These are phyloP conservation scores for Ormyrus rosae DNA, from an alignment of 2,888 invertebrate genomes.

Conservation along the genomic window DNA sequence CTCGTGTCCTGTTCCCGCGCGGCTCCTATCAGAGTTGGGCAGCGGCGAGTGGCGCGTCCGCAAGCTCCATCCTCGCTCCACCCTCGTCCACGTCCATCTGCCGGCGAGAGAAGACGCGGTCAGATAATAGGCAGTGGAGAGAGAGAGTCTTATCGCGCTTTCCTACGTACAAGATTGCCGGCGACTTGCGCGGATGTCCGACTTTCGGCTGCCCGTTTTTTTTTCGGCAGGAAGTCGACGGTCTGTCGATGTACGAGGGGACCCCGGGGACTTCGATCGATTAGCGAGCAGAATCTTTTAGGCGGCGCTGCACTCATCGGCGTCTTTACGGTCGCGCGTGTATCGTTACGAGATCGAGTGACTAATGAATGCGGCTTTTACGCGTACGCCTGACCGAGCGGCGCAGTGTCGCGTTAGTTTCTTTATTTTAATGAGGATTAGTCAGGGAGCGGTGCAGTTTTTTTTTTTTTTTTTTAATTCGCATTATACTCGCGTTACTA, in stretches of 20 bases:
- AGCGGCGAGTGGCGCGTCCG: slow-evolving; percentile 23
- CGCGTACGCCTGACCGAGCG: not conserved
- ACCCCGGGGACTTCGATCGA: not conserved
- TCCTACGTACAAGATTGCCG: no score
- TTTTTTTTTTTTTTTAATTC: no score
- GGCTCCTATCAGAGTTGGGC: not conserved
- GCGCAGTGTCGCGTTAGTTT: no score
- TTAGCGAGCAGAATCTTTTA: not conserved
- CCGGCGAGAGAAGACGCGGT: not conserved
- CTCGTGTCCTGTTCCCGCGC: not conserved
- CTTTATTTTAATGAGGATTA: no score
- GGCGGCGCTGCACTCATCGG: no score
- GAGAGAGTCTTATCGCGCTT: slow-evolving; percentile 15
- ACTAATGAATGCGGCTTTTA: slow-evolving; percentile 14
- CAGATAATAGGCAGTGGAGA: slow-evolving; percentile 7
- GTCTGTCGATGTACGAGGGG: not conserved
- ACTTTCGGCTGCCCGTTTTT: no score
- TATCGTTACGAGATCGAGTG: not conserved
- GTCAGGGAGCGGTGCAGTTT: no score
- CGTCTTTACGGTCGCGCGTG: no score
- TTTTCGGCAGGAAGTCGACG: not conserved
- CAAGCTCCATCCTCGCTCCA: not conserved
- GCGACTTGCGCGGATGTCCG: no score
- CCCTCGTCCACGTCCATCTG: slow-evolving; percentile 30
- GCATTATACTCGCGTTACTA: no score